These are phyloP conservation scores for Antheraea yamamai DNA, from an alignment of 2,888 invertebrate species.

Conservation along the genomic window DNA sequence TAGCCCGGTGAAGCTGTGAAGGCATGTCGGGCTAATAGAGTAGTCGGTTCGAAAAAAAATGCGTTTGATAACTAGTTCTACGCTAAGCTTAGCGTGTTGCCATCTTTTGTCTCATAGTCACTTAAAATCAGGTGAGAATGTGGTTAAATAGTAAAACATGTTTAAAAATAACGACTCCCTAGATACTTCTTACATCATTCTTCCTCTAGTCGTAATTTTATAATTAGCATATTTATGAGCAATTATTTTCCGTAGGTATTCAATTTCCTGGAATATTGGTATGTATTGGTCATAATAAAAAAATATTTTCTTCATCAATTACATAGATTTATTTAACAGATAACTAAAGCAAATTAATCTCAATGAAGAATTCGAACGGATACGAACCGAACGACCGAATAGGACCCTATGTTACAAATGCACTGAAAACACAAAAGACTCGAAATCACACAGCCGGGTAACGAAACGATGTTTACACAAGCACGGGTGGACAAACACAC, in stretches of 20 bases:
- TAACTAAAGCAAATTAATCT: neutral
- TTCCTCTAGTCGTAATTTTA: neutral
- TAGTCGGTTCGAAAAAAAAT: too few species aligned
- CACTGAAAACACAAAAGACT: conserved; percentile 57
- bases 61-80: too few species aligned
- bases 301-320: neutral
- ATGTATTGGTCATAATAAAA: neutral
- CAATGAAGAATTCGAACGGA: conserved; percentile 47
- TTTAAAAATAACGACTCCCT: neutral
- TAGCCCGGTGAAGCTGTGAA: too few species aligned
- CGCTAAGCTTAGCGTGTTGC: too few species aligned
- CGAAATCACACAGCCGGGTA: conserved; percentile 60
- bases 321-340: neutral
- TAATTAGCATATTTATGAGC: neutral
- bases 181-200: neutral
- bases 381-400: conserved; percentile 61
- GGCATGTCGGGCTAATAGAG: too few species aligned
- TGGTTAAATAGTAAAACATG: neutral
- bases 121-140: neutral
- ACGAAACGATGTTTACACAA: conserved; percentile 68
- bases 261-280: neutral
- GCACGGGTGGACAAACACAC: conserved; percentile 58
- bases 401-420: conserved; percentile 43
- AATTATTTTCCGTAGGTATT: too few species aligned
- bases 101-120: too few species aligned